Base-by-base conservation (phyloP, 2,888 invertebrate genomes). In the Cyrtodaria siliqua region DNA sequence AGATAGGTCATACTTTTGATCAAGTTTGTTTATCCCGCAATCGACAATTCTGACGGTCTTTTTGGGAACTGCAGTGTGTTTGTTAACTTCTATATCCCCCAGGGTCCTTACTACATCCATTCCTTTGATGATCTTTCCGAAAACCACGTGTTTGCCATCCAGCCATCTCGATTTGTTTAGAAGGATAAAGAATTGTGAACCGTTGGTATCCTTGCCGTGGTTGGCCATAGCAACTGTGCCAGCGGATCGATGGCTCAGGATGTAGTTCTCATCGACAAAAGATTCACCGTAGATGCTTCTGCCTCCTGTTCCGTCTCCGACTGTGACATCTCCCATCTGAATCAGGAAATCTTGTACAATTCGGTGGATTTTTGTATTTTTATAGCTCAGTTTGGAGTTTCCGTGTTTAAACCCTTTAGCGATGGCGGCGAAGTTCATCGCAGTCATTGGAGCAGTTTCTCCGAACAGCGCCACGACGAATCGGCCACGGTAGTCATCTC, bases 1-100 rank as follows among this genome's bases (percentile, higher is more conserved):
- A 96, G 94, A 96, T 96, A 93, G 84, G 27, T 90, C 90, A 81
- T 91, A 92, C 66, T 86, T 88, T 76, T 84, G 84, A 0, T 83
- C 78, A 1, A 92, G 74, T 2, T 84, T 84, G 52, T 87, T 84
- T 0, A 90, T 71, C 2, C 87, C 87, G 74, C 91, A 89, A 62
- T 91, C 91, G 3, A 86, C 73, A 47, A 93, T 89, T 42, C 82
- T 83, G 59, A 92, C 83, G 3, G 79, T 76, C 68, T 88, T 87
- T 76, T 85, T 90, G n/a, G 93, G 92, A 16, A 84, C 64, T n/a
- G 90, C 89, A 18, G 83, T 88, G 55, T 78, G 80, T 3, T 57
- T 40, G 59, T 87, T 90, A 3, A 90, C 78, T 9, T 84, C 80
- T 0, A 90, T 83, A 26, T 92, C 89, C 23, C 90, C 90, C 1